Conservation (phyloP, 2,888 invertebrate species). For the Micropterix aruncella region DNA sequence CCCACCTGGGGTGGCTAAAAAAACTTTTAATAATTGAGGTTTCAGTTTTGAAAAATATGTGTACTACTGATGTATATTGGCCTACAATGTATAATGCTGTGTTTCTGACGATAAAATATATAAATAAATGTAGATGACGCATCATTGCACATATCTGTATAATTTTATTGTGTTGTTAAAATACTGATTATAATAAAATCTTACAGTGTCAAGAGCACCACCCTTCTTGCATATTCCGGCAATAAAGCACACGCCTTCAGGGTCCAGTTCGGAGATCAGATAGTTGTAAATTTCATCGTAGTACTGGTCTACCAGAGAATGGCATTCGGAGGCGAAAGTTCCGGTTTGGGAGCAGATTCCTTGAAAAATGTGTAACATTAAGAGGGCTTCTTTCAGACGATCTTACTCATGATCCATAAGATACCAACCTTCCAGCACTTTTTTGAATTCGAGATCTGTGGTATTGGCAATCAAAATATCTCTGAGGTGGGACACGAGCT, state of each 20-base stretch:
- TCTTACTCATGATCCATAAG: not conserved
- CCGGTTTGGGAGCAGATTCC: conserved; percentile 70
- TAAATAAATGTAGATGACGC: too few species aligned
- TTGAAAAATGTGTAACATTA: too few species aligned
- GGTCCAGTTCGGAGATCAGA: conserved; percentile 52
- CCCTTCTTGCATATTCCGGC: conserved; percentile 49
- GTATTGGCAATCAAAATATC: conserved; percentile 75
- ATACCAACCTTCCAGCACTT: conserved; percentile 45
- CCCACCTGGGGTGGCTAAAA: too few species aligned
- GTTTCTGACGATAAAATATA: too few species aligned
- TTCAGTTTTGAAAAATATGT: too few species aligned
- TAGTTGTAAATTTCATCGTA: conserved; percentile 58
- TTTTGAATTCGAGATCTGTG: conserved; percentile 68
- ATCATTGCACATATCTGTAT: too few species aligned
- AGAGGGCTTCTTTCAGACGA: not conserved
- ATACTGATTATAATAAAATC: too few species aligned
- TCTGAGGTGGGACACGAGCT: conserved; percentile 63
- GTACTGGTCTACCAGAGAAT: conserved; percentile 64
- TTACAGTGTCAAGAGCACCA: conserved; percentile 19
- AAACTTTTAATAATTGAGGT: too few species aligned
- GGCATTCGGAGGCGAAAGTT: conserved; percentile 59
- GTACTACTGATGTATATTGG: too few species aligned
- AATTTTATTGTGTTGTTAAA: too few species aligned
- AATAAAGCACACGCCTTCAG: conserved; percentile 52
- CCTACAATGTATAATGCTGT: too few species aligned